These are phyloP conservation scores for Idaea dimidiata DNA, from an alignment of 2,888 invertebrate genomes.

Conservation along the genomic window DNA sequence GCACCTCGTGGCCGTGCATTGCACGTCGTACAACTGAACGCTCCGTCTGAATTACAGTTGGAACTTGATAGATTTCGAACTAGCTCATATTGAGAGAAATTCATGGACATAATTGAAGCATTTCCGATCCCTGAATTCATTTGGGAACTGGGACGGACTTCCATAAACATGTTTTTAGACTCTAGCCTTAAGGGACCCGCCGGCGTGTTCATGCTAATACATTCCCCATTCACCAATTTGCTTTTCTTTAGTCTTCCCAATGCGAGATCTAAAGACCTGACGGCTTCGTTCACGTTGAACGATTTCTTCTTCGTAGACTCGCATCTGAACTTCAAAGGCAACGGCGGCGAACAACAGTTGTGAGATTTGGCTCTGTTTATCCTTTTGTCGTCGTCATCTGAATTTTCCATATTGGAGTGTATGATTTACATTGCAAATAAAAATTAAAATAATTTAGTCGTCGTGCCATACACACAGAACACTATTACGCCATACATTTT, in stretches of 20 bases:
- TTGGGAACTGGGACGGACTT: slow-evolving; percentile 38
- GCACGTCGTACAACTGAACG: slow-evolving; percentile 55
- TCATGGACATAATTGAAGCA: slow-evolving; percentile 63
- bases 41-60: slow-evolving; percentile 64
- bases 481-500: slow-evolving; percentile 21
- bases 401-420: slow-evolving; percentile 51
- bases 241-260: slow-evolving; percentile 59
- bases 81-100: slow-evolving; percentile 70
- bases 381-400: slow-evolving; percentile 49
- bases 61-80: slow-evolving; percentile 62
- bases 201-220: slow-evolving; percentile 26
- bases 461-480: slow-evolving; percentile 24
- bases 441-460: slow-evolving; percentile 30
- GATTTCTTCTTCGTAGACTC: slow-evolving; percentile 57
- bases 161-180: slow-evolving; percentile 47
- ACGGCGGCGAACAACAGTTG: slow-evolving; percentile 21
- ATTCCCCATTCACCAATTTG: slow-evolving; percentile 52
- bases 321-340: slow-evolving; percentile 36
- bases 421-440: slow-evolving; percentile 23
- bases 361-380: slow-evolving; percentile 52
- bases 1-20: slow-evolving; percentile 46
- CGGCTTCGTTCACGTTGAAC: slow-evolving; percentile 56
- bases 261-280: slow-evolving; percentile 56
- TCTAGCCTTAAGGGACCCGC: slow-evolving; percentile 28
- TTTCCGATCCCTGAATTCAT: slow-evolving; percentile 43